A percentile compares a stretch with the other conserved stretches of the same genome.
Conservation (phyloP, 2,888 invertebrate species). For the Lacanobia wlatinum region DNA sequence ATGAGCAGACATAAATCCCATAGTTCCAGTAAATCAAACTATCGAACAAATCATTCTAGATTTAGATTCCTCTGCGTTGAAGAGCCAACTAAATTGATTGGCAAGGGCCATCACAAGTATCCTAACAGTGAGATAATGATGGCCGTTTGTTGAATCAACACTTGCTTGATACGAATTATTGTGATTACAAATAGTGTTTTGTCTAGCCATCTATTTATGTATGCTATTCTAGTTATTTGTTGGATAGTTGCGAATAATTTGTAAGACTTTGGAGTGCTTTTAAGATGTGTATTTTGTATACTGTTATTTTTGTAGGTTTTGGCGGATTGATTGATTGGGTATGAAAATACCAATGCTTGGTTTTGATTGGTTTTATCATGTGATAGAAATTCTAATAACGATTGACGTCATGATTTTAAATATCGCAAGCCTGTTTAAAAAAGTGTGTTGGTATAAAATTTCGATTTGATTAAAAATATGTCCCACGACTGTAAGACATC, state of each 20-base stretch:
- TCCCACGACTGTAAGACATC: background rate
- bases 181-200: slow-evolving; percentile 41
- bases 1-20: slow-evolving; percentile 34
- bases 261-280: slow-evolving; percentile 39
- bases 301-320: slow-evolving; percentile 17
- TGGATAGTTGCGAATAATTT: slow-evolving; percentile 26
- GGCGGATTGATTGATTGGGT: slow-evolving; percentile 17
- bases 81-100: slow-evolving; percentile 50
- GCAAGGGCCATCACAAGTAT: slow-evolving; percentile 52
- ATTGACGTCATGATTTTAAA: background rate
- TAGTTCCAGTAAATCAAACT: slow-evolving; percentile 40
- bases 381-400: background rate
- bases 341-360: background rate
- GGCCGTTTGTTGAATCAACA: slow-evolving; percentile 45
- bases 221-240: slow-evolving; percentile 14
- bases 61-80: slow-evolving; percentile 35
- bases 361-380: background rate
- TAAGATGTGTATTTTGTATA: background rate
- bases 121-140: slow-evolving; percentile 33
- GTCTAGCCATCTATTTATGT: slow-evolving; percentile 42
- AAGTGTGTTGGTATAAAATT: background rate
- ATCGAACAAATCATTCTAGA: slow-evolving; percentile 43
- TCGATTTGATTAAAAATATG: background rate
- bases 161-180: slow-evolving; percentile 24
- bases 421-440: background rate